phyloP scores from a whole-genome alignment of 2,113 vertebrate genomes.

The Dunckerocampus dactyliophorus region DNA sequence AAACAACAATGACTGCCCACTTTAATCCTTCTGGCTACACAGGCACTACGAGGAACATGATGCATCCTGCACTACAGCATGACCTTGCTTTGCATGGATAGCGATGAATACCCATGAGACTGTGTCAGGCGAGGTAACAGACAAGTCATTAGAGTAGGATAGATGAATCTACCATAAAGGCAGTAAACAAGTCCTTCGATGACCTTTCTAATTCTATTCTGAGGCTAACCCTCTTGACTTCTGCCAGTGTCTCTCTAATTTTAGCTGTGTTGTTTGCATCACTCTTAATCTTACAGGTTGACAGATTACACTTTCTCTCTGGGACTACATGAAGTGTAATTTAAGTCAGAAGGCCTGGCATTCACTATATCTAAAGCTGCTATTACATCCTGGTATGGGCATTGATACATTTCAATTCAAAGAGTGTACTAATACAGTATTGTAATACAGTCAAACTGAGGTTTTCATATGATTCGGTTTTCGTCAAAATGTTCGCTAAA shows the following conservation, averaged over 20 bases:
- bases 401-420: no score
- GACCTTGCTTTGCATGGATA: constrained; percentile 25
- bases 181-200: constrained; percentile 32
- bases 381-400: no score
- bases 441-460: no score
- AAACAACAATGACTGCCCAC: neutral
- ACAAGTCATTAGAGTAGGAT: constrained; percentile 26
- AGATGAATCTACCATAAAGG: constrained; percentile 45
- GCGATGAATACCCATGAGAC: constrained; percentile 26
- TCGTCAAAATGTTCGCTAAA: no score
- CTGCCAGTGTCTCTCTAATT: constrained; percentile 17
- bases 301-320: constrained; percentile 10
- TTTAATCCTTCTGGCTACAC: constrained; percentile 3
- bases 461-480: no score
- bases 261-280: constrained; percentile 32
- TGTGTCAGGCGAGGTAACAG: constrained; percentile 11
- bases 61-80: constrained; percentile 5
- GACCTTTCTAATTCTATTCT: constrained; percentile 30
- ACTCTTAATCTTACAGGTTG: constrained; percentile 29
- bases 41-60: constrained; percentile 12
- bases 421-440: no score
- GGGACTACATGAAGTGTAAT: neutral
- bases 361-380: no score
- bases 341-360: neutral
- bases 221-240: constrained; percentile 26